Conservation (phyloP, 2,797 vertebrate genomes). For the Sebastes oblongus region DNA sequence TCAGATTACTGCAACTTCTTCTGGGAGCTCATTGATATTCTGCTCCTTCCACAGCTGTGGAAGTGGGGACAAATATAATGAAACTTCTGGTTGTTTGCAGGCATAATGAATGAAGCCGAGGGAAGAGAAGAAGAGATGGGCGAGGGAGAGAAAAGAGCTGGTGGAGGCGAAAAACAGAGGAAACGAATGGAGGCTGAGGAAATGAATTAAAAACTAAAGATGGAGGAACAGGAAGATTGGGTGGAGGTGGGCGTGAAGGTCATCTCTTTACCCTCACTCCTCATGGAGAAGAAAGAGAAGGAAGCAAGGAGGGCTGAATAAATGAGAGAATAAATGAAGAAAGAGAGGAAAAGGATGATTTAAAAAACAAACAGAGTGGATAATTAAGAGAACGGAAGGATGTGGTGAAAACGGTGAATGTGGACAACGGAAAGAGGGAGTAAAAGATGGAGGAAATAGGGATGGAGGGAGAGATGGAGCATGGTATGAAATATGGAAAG, state of each 20-base stretch:
- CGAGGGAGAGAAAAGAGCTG: neutral
- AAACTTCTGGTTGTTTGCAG: conserved; percentile 38
- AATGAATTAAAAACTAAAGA: neutral
- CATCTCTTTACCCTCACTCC: neutral
- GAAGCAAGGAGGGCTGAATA: neutral
- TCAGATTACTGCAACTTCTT: conserved; percentile 22
- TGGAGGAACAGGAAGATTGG: neutral
- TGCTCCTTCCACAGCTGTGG: neutral
- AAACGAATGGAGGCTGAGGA: neutral
- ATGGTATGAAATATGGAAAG: neutral
- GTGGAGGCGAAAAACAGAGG: neutral
- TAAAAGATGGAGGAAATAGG: neutral
- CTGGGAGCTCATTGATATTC: conserved; percentile 53
- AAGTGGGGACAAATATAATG: conserved; percentile 34
- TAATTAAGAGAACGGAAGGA: neutral
- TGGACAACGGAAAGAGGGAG: neutral
- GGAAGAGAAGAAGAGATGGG: neutral
- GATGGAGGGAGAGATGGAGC: neutral
- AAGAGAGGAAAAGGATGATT: neutral
- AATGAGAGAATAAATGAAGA: neutral
- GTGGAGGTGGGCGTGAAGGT: neutral
- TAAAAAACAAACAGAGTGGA: neutral
- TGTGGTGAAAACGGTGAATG: neutral
- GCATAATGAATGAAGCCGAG: conserved; percentile 28
- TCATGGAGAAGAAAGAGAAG: neutral